phyloP scores from a whole-genome alignment of 1,140 invertebrate species.

The Pogonomyrmex barbatus region DNA sequence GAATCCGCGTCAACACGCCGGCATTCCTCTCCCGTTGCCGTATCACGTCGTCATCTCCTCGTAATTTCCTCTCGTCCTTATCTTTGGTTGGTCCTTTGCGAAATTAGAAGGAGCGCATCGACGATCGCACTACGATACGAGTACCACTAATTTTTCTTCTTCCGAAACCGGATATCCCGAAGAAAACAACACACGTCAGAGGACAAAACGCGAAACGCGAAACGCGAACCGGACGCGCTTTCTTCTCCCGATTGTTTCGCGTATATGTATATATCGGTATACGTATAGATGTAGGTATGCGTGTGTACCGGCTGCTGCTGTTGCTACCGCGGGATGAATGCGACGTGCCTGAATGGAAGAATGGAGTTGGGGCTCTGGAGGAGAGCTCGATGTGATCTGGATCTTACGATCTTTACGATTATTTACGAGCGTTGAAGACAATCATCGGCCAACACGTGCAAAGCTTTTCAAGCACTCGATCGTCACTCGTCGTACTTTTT shows the following conservation, averaged over 20 bases:
- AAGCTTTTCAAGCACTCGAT: neutral
- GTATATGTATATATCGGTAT: neutral
- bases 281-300: neutral
- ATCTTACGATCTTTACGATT: neutral
- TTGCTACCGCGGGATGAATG: conserved; percentile 35
- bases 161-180: neutral
- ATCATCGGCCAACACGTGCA: neutral
- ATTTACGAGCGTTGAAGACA: neutral
- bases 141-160: neutral
- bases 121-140: neutral
- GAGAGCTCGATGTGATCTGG: neutral
- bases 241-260: conserved; percentile 60
- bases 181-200: neutral
- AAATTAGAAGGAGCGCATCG: neutral
- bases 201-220: conserved; percentile 7
- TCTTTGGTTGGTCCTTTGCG: neutral
- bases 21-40: conserved; percentile 49
- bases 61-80: neutral
- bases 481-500: neutral
- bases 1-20: conserved; percentile 28
- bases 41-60: conserved; percentile 48
- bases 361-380: neutral
- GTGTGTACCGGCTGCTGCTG: conserved; percentile 28
- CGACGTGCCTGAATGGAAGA: conserved; percentile 29
- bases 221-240: conserved; percentile 65